These are phyloP conservation scores for Zaprionus inermis DNA, from an alignment of 1,140 invertebrate genomes.

Conservation along the genomic window DNA sequence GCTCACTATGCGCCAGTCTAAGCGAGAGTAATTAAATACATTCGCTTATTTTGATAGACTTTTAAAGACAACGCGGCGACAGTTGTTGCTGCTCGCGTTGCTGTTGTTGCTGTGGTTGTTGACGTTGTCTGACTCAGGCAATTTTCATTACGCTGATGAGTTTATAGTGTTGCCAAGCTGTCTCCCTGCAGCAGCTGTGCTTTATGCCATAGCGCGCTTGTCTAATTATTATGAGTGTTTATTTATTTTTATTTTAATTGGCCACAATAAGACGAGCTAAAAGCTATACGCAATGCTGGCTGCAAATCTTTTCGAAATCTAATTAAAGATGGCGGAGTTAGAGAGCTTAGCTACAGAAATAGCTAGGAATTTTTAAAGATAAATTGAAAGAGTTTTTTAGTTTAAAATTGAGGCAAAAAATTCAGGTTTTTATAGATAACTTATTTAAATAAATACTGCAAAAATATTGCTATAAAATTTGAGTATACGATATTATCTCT, in stretches of 20 bases:
- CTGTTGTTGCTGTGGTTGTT: slow-evolving; percentile 8
- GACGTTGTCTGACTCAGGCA: slow-evolving; percentile 35
- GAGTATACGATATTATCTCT: no score
- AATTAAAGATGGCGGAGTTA: background rate
- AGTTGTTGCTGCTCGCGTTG: slow-evolving; percentile 4
- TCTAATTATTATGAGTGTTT: slow-evolving; percentile 62
- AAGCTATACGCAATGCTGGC: background rate
- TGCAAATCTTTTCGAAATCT: background rate
- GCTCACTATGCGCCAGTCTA: background rate
- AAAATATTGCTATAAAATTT: no score
- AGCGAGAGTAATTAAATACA: slow-evolving; percentile 66
- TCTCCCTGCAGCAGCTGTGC: slow-evolving; percentile 47
- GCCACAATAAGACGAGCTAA: slow-evolving; percentile 1
- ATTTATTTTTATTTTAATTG: slow-evolving; percentile 23
- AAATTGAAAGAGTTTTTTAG: no score
- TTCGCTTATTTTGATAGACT: slow-evolving; percentile 66
- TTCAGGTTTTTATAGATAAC: no score
- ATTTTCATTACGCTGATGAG: slow-evolving; percentile 77
- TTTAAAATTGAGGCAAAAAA: no score
- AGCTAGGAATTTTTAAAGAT: background rate
- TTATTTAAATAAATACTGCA: no score
- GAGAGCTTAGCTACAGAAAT: background rate
- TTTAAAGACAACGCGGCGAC: slow-evolving; percentile 33
- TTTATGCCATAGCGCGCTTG: slow-evolving; percentile 54
- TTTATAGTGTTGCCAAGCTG: slow-evolving; percentile 70